Base-by-base conservation (phyloP, 2,113 vertebrate species). In the Syngnathus scovelli region DNA sequence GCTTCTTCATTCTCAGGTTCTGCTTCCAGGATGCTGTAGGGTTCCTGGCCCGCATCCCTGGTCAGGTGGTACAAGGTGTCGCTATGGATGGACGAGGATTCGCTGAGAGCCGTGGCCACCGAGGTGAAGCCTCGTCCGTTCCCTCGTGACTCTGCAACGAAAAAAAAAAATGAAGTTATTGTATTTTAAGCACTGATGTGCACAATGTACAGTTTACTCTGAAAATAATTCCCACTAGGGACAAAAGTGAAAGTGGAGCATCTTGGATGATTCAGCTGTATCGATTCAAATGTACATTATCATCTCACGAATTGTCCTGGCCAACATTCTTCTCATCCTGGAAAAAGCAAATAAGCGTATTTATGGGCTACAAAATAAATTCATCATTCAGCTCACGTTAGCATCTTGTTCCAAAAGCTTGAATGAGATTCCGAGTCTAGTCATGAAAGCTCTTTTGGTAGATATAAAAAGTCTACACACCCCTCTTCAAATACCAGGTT, bases 41-140 rank as follows among this genome's bases (percentile, higher is more conserved):
- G 78, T 0, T 77, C 87, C 74, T 78, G 73, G 9, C 78, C 83
- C 1, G 55, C 2, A 19, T 92, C 85, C 10, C 80, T 83, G 43
- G 88, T 89, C 67, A 92, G 80, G 2, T 89, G 89, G 64, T 88
- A 91, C 61, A 90, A 80, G n/a, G 86, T 84, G 16, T 90, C 91
- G 66, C 86, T 92, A 55, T 89, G 83, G 33, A 83, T 85, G 43
- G 91, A 89, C 33, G 83, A 90, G 3, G 83, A 90, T 21, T 90
- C 88, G 38, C 87, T 85, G 75, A 87, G 58, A 1, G 87, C 91
- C 54, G 77, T 85, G 67, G 83, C 61, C 55, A 77, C 81, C 15
- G 36, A 71, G 37, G 51, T 43, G 52, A 77, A 70, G 44, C 74
- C 61, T 0, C 65, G 44, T 6, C 74, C 70, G 39, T 66, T 82